Conservation (phyloP, 2,888 invertebrate genomes). For the Parthenolecanium corni region DNA sequence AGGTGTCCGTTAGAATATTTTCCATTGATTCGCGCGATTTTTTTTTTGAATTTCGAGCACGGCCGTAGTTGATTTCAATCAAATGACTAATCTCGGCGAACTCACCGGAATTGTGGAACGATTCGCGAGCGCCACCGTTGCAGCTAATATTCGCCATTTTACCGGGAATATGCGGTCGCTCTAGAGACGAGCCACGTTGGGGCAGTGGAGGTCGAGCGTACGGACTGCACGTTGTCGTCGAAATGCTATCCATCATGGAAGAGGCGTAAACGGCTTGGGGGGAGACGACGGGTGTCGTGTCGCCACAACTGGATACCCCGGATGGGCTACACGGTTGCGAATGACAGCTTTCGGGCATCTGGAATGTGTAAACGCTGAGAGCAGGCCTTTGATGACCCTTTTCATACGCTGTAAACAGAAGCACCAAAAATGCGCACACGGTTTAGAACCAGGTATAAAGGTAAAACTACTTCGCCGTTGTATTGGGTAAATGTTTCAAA, state of each 20-base stretch:
- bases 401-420: constrained; percentile 56
- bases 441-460: too few relatives aligned
- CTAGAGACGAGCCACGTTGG: constrained; percentile 75
- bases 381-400: constrained; percentile 60
- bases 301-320: constrained; percentile 24
- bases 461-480: too few relatives aligned
- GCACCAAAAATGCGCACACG: background rate
- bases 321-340: constrained; percentile 43
- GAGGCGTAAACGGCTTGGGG: constrained; percentile 34
- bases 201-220: constrained; percentile 56
- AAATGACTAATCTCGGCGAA: too few relatives aligned
- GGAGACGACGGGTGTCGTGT: constrained; percentile 34
- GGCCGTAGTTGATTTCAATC: too few relatives aligned
- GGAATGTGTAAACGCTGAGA: constrained; percentile 76
- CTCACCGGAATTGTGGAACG: background rate
- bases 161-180: constrained; percentile 58
- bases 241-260: background rate
- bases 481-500: too few relatives aligned
- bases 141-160: constrained; percentile 34
- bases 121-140: constrained; percentile 6
- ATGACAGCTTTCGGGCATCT: constrained; percentile 51
- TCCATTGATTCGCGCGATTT: too few relatives aligned
- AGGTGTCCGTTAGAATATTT: too few relatives aligned
- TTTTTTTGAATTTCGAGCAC: too few relatives aligned
- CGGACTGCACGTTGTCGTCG: background rate